Percentiles rank a stretch among this genome's conserved stretches.
Evolutionary conservation across 2,888 invertebrate species (phyloP).

Genomic region (Kryphioiulus occultus): DNA sequence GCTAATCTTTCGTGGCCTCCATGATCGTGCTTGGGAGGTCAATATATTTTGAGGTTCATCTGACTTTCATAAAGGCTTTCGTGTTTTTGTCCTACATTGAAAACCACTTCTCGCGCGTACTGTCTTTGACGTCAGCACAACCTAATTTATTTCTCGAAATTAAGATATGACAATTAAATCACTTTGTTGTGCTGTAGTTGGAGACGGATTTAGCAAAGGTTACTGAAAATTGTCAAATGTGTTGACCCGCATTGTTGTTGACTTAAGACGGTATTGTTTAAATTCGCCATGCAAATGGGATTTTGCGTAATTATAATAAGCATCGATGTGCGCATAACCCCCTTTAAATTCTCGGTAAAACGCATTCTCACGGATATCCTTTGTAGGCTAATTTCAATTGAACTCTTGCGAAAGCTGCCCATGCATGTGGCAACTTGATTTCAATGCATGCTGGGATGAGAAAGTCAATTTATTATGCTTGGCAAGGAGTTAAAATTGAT

Average conservation of each 20-base stretch:
- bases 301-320: neutral
- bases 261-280: neutral
- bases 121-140: neutral
- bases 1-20: neutral
- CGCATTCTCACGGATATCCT: neutral
- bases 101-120: neutral
- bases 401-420: neutral
- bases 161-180: neutral
- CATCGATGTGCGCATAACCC: neutral
- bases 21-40: neutral
- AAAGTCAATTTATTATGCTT: neutral
- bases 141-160: neutral
- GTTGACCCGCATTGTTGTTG: neutral
- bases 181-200: neutral
- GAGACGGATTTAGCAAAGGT: neutral
- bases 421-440: neutral
- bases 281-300: neutral
- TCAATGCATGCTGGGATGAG: neutral
- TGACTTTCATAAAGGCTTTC: slow-evolving; percentile 5
- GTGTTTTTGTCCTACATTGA: neutral
- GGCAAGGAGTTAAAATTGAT: neutral
- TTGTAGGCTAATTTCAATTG: neutral
- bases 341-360: neutral
- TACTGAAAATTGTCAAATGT: neutral
- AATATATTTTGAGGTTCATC: neutral